Base-by-base conservation (phyloP, 1,140 invertebrate genomes). In the Zaprionus tsacasi region DNA sequence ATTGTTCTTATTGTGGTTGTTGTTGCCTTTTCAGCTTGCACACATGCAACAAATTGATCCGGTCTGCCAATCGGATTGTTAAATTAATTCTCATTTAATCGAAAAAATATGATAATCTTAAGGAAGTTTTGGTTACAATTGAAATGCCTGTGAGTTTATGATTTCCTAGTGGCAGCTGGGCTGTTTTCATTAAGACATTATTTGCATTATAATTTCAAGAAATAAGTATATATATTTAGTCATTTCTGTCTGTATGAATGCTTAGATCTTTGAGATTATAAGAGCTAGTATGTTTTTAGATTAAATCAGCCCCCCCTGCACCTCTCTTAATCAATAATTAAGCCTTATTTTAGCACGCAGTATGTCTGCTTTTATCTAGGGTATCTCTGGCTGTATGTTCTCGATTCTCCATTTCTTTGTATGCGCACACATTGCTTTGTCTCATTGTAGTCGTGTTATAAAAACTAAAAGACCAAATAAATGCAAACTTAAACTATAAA, bases 401-500 rank as follows among this genome's bases (percentile, higher is more conserved):
- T 17, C 17, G 4, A 30, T 30, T 33, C 21, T 17, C 30, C 21
- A 21, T 60, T 33, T 27, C 65, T 56, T 63, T 30, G 38, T 69
- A 50, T 70, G 45, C 63, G 45, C 63, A 33, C 63, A 67, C 52
- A 74, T 74, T 54, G 79, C 70, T 82, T 74, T 78, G 64, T 57
- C 66, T 70, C 33, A 35, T 50, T 76, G 56, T 57, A 48, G 71
- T 17, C 65, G 43, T 58, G 58, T 66, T 79, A 91, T 91, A 91
- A 91, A 86, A 91, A 87, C 88, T 91, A 91, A 91, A 91, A 83
- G 87, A 81, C 80, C 87, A 91, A 87, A 88, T 91, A 91, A 91
- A 91, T 91, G 87, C 87, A 82, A 91, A 91, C 87, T 91, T 91
- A 83, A 91, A 91, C 87, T 91, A 91, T 91, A 91, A 91, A 91